Base-by-base conservation (phyloP, 2,113 vertebrate species). In the Lepus timidus region DNA sequence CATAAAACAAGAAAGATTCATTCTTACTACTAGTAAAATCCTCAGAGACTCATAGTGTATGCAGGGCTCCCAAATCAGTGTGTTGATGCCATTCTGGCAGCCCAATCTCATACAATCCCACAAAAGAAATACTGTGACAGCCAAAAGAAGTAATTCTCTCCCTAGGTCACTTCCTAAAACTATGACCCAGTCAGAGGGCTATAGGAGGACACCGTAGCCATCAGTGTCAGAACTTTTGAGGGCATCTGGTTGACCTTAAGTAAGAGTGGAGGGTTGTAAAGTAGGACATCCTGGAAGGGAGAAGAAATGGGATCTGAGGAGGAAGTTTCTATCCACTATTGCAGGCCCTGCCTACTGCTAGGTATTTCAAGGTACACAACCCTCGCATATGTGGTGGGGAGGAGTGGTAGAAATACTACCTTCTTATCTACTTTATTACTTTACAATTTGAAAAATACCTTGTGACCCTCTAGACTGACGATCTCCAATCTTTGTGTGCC, bases 1-100 rank as follows among this genome's bases (percentile, higher is more conserved):
- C 89, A 80, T 20, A 64, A 89, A 64, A 27, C 20, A 67, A 93
- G 81, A 3, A 67, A 93, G 76, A 4, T 27, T 73, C 52, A 52
- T 80, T 94, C 9, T 75, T 93, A 70, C 2, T 33, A 27, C 17
- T 83, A 76, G 12, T 64, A 44, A 76, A 33, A 51, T 39, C 23
- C 25, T 78, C 39, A 55, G 14, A 78, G 44, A 74, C 20, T 8
- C 10, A 14, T n/a, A 65, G 62, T 0, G 0, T 74, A 1, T 73
- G 16, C 3, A 64, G 52, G 19, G 5, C 51, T 52, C 29, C 22
- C 44, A 36, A 11, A 83, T 64, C 33, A 39, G 4, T 52, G 4
- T 11, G 31, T 36, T 25, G 27, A 9, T 33, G 29, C 11, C 2
- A 22, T 75, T 68, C 27, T 64, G 20, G 88, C 27, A 70, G 49